Conservation (phyloP, 1,140 invertebrate genomes). For the Lordiphosa mommai region DNA sequence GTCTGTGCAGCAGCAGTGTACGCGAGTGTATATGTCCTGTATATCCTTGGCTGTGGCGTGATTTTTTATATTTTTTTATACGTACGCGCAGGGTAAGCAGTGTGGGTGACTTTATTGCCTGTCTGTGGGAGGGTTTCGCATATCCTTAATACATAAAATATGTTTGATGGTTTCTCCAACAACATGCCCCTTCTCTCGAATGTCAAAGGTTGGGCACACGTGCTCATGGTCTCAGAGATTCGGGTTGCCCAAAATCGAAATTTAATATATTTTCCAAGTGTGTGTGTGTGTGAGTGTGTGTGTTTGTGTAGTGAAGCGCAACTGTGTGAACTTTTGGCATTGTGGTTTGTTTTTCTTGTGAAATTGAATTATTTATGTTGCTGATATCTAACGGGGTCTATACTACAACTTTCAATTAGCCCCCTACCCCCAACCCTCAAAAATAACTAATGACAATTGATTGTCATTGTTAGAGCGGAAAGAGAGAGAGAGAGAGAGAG, state of each 20-base stretch:
- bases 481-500: background rate
- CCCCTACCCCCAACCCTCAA: slow-evolving; percentile 10
- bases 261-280: slow-evolving; percentile 61
- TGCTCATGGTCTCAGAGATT: slow-evolving; percentile 54
- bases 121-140: slow-evolving; percentile 28
- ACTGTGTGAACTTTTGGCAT: slow-evolving; percentile 49
- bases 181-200: slow-evolving; percentile 35
- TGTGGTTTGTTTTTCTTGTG: slow-evolving; percentile 10
- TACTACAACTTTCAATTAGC: slow-evolving; percentile 67
- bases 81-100: slow-evolving; percentile 14
- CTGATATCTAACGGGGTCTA: slow-evolving; percentile 18
- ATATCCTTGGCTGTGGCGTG: slow-evolving; percentile 50
- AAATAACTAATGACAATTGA: slow-evolving; percentile 65
- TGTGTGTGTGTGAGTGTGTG: slow-evolving; percentile 15
- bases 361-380: slow-evolving; percentile 72
- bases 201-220: slow-evolving; percentile 77
- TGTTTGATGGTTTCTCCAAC: slow-evolving; percentile 67
- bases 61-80: slow-evolving; percentile 59
- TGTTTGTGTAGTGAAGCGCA: slow-evolving; percentile 44
- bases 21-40: slow-evolving; percentile 7
- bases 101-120: slow-evolving; percentile 34
- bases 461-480: slow-evolving; percentile 54
- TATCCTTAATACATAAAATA: slow-evolving; percentile 77
- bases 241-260: slow-evolving; percentile 62
- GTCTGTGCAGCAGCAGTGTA: slow-evolving; percentile 1